Evolutionary conservation across 2,797 vertebrate species (phyloP), one percentile per base, ranked within the genome.

Genomic region (Rhinophrynus dorsalis): DNA sequence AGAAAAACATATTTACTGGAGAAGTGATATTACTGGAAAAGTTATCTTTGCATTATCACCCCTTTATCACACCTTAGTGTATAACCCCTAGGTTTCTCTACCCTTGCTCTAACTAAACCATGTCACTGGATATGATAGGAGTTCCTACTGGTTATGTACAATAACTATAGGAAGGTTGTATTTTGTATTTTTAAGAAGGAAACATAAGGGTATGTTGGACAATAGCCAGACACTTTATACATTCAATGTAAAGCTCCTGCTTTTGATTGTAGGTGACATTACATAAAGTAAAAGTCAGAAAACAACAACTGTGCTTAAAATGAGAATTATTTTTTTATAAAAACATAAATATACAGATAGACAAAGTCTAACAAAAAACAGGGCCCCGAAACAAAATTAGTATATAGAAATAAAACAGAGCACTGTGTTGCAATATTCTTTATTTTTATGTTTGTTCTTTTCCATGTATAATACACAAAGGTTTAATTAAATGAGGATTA

Each of bases 401-500:
- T 5, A 32, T 10, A 5, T 5, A 32, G 10, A 32, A 32, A 32
- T 32, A 44, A 44, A 2, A n/a, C n/a, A n/a, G n/a, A 18, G 15
- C 17, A 64, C 50, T 71, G 52, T 59, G n/a, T 52, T 26, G 3
- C 30, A 38, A 59, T 73, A 48, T 52, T 59, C 52, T 20, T 60
- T n/a, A 85, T 80, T 78, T 85, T 88, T 82, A 80, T 79, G 86
- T 85, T 87, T 82, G 76, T 85, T 82, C 84, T 86, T 91, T 89
- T 91, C 89, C 89, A 91, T 91, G 86, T 79, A 82, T 74, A 74
- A 80, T 80, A 81, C 85, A 85, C 77, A 88, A 87, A 85, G 85
- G 89, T 88, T 91, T 84, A 90, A 91, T 88, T 90, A 86, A 90
- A 88, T 88, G 87, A 91, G 88, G 88, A 91, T 90, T 90, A 90